Evolutionary conservation across 1,140 invertebrate genomes (phyloP), one percentile per base, ranked within the genome.

Genomic region (Drusus annulatus): DNA sequence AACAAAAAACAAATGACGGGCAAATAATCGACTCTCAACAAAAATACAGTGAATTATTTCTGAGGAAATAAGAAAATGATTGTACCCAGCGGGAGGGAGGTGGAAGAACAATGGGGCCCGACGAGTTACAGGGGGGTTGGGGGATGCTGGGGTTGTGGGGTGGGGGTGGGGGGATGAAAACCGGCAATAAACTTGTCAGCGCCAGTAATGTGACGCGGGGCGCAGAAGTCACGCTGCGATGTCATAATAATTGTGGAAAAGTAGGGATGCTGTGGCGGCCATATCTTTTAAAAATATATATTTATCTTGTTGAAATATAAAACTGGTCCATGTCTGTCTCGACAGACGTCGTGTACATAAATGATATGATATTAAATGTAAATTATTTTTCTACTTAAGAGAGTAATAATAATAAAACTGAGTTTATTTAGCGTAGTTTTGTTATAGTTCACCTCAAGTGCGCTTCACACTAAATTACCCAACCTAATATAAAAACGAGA

Each of bases 151-250:
- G 45, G 51, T 25, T 36, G 28, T 63, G 15, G 58, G 76, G 17
- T 21, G 15, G 73, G 56, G 52, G 58, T n/a, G n/a, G 21, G 79
- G 60, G 52, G 31, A 50, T 81, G 82, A 83, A 81, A 76, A 81
- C 82, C 80, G 77, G 76, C 82, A 83, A 83, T 83, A 81, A 83
- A 83, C 68, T 81, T 83, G 82, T 83, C 82, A 83, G 51, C 51
- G 19, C 52, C 69, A 52, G 65, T 81, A 81, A 81, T 62, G 75
- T 79, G 81, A 80, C 79, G 79, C 28, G 51, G 50, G 62, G n/a
- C 19, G 23, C 75, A 31, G 21, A 51, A 56, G 50, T 74, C 76
- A 68, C 76, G 80, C 80, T 78, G 76, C 16, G 80, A 77, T 19
- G 54, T 76, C 74, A 76, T 76, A 17, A 28, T 60, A 16, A 23